These are phyloP conservation scores for Mus caroli DNA, from an alignment of 2,797 vertebrate species.

Conservation along the genomic window DNA sequence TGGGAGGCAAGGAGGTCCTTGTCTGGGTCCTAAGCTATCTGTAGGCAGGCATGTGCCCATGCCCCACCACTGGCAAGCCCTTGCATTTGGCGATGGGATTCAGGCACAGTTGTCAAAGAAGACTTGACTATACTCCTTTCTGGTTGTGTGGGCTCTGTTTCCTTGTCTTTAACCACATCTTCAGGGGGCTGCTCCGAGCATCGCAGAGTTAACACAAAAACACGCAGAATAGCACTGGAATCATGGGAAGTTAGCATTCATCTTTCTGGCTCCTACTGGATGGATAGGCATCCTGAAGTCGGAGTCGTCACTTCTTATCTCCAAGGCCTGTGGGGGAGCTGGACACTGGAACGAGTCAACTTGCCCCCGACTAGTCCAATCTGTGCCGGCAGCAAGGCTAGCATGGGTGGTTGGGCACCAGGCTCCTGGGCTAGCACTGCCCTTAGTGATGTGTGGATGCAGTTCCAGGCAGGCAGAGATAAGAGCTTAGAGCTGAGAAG, in stretches of 20 bases:
- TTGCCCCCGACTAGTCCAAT: not conserved
- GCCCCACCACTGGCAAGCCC: not conserved
- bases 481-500: not conserved
- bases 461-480: constrained; percentile 48
- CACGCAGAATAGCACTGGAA: rapidly evolving
- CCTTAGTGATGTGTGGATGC: not conserved
- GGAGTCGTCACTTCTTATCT: not conserved
- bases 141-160: not conserved
- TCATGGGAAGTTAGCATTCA: rapidly evolving
- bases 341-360: not conserved
- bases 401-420: not conserved
- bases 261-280: not conserved
- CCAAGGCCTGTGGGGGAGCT: not conserved
- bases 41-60: not conserved
- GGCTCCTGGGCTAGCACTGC: not conserved
- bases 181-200: rapidly evolving
- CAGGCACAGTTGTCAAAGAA: not conserved
- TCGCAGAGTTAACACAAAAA: too few relatives aligned
- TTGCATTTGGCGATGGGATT: not conserved
- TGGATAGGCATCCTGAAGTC: not conserved
- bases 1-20: not conserved
- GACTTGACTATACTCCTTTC: not conserved
- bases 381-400: not conserved
- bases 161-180: not conserved
- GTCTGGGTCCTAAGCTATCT: not conserved